Evolutionary conservation across 2,797 vertebrate genomes (phyloP).

Genomic region (Paratrypauchen microcephalus): DNA sequence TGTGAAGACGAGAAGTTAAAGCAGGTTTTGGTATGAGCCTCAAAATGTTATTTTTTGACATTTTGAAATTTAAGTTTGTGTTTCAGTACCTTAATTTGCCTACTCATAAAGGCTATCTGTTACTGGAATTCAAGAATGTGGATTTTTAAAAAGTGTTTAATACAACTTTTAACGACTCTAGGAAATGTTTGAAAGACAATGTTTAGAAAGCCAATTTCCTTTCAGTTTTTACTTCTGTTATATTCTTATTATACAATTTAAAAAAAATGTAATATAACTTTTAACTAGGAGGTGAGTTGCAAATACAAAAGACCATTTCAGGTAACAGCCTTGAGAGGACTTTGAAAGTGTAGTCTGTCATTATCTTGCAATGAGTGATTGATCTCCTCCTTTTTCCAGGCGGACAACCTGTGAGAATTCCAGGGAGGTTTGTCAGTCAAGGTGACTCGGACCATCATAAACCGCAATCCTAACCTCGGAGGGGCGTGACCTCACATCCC

Average conservation of each 20-base stretch:
- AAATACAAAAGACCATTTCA: neutral
- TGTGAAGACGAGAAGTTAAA: too few relatives aligned
- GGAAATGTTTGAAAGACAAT: too few relatives aligned
- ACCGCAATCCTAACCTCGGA: slow-evolving; percentile 65
- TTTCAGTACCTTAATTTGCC: too few relatives aligned
- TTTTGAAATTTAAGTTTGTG: too few relatives aligned
- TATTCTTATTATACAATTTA: too few relatives aligned
- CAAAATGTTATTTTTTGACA: too few relatives aligned
- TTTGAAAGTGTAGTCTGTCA: slow-evolving; percentile 27
- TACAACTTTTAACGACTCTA: neutral
- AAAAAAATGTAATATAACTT: neutral
- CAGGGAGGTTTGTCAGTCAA: slow-evolving; percentile 53
- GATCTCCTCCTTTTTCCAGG: slow-evolving; percentile 15
- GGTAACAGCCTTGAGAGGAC: slow-evolving; percentile 2
- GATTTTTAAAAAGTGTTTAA: neutral
- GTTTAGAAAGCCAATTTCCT: neutral
- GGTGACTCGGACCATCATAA: slow-evolving; percentile 71
- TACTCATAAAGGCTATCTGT: too few relatives aligned
- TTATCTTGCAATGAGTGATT: slow-evolving; percentile 19
- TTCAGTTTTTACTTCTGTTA: neutral
- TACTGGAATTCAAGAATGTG: neutral
- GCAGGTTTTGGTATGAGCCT: too few relatives aligned
- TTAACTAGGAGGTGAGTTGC: neutral
- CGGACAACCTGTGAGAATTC: neutral
- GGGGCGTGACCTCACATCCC: slow-evolving; percentile 71